phyloP scores from a whole-genome alignment of 2,797 vertebrate genomes.

The Hyperoplus immaculatus region DNA sequence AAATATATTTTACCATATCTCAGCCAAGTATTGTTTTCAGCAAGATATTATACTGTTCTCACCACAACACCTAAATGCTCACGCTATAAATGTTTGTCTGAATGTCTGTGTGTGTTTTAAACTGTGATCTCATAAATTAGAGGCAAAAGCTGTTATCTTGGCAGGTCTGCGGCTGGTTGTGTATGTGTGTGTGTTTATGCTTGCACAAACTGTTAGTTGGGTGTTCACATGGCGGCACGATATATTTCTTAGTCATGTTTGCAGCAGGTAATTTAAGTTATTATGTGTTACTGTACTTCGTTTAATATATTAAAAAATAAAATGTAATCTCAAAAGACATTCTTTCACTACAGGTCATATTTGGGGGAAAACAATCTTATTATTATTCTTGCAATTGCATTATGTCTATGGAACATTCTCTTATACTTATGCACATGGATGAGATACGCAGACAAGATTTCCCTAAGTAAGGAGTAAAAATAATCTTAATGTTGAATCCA shows the following conservation, averaged over 20 bases:
- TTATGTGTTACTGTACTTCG: background rate
- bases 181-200: background rate
- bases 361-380: too few relatives aligned
- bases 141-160: too few relatives aligned
- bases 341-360: background rate
- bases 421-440: background rate
- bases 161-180: background rate
- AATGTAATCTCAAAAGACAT: background rate
- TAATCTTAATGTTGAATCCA: background rate
- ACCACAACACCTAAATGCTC: background rate
- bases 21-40: background rate
- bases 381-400: background rate
- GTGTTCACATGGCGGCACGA: background rate
- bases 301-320: background rate
- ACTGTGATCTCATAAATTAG: background rate
- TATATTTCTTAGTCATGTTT: background rate
- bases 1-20: background rate
- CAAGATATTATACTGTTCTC: background rate
- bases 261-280: background rate
- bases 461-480: background rate
- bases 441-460: background rate
- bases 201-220: background rate
- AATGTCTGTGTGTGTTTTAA: background rate
- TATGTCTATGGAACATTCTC: background rate
- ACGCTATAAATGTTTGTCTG: background rate